Evolutionary conservation across 1,140 invertebrate species (phyloP).

Genomic region (Brachionus rotundiformis): DNA sequence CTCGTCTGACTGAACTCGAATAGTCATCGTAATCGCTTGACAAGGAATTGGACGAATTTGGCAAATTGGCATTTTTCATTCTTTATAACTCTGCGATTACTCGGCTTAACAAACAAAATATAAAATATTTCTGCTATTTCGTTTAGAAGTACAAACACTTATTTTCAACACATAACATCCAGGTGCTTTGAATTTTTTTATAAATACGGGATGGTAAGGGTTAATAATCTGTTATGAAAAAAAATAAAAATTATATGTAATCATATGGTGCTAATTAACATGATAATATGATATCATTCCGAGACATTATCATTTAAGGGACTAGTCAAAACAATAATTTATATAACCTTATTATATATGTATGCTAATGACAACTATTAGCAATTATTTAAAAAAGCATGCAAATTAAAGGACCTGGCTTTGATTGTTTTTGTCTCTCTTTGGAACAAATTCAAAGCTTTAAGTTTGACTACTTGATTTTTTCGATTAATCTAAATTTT

Average conservation of each 20-base stretch:
- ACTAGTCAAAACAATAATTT: background rate
- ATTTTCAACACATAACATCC: background rate
- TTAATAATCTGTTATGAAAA: background rate
- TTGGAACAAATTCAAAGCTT: background rate
- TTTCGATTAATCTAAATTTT: background rate
- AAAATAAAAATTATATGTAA: background rate
- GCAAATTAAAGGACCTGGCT: background rate
- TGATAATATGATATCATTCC: background rate
- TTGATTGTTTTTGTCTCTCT: background rate
- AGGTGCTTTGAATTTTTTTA: background rate
- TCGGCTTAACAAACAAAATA: background rate
- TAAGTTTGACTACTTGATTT: background rate
- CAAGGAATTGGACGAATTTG: slow-evolving; percentile 26
- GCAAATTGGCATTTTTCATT: slow-evolving; percentile 43
- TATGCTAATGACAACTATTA: background rate
- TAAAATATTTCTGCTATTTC: background rate
- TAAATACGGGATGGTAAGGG: background rate
- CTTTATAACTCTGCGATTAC: background rate
- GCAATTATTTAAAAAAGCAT: background rate
- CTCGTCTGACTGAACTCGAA: slow-evolving; percentile 16
- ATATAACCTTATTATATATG: background rate
- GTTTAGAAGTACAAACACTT: background rate
- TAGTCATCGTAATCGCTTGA: slow-evolving; percentile 42
- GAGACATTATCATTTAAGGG: background rate
- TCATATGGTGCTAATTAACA: background rate